A percentile compares a stretch with the other conserved stretches of the same genome.
These are phyloP conservation scores for Electrophaes corylata DNA, from an alignment of 2,888 invertebrate genomes.

Conservation along the genomic window DNA sequence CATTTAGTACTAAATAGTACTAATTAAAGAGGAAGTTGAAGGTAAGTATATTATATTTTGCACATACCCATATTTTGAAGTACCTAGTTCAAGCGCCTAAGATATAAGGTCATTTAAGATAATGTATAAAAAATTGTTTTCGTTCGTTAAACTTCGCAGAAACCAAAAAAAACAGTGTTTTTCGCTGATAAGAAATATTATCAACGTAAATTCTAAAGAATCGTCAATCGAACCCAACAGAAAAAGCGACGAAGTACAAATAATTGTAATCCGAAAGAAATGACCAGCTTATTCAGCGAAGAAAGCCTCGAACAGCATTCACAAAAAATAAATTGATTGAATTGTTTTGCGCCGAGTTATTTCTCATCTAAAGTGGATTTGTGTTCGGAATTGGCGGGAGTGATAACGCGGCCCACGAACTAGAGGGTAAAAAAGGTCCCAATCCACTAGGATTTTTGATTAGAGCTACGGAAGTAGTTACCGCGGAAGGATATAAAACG, in stretches of 20 bases:
- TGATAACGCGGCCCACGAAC: slow-evolving; percentile 38
- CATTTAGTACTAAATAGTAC: no score
- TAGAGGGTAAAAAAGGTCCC: slow-evolving; percentile 31
- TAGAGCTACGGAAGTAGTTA: slow-evolving; percentile 30
- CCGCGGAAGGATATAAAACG: neutral
- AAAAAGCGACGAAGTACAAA: slow-evolving; percentile 16
- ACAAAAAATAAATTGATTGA: slow-evolving; percentile 36
- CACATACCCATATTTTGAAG: no score
- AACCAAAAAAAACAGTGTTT: slow-evolving; percentile 4
- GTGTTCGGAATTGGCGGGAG: slow-evolving; percentile 37
- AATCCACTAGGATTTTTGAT: slow-evolving; percentile 32
- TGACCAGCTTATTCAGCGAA: slow-evolving; percentile 31
- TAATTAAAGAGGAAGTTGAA: no score
- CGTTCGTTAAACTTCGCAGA: neutral
- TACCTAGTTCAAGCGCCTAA: no score
- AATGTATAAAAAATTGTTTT: no score
- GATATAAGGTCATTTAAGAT: no score
- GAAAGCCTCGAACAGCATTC: slow-evolving; percentile 27
- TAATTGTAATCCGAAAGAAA: slow-evolving; percentile 32
- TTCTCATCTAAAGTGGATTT: slow-evolving; percentile 41
- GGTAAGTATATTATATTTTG: no score
- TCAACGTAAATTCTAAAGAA: slow-evolving; percentile 8
- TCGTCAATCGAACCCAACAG: slow-evolving; percentile 1
- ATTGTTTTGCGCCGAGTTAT: slow-evolving; percentile 38
- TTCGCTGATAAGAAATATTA: slow-evolving; percentile 1